These are phyloP conservation scores for Leptinotarsa haldemani DNA, from an alignment of 2,888 invertebrate species.

Conservation along the genomic window DNA sequence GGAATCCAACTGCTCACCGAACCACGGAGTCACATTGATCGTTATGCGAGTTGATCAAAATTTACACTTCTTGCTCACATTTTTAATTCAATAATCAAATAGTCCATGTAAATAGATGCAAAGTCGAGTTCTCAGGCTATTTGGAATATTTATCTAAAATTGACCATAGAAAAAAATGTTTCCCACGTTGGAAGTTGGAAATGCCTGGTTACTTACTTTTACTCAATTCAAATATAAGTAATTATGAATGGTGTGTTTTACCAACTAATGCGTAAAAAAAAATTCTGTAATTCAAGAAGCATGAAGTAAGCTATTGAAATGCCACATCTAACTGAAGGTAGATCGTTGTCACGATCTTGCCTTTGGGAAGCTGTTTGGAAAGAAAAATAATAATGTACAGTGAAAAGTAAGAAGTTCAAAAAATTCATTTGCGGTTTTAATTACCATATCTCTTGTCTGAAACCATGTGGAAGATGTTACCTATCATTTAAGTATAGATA, in stretches of 20 bases:
- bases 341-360: constrained; percentile 10
- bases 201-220: constrained; percentile 41
- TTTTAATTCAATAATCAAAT: constrained; percentile 42
- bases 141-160: constrained; percentile 23
- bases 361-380: neutral
- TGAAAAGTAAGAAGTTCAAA: neutral
- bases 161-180: constrained; percentile 33
- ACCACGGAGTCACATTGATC: constrained; percentile 14
- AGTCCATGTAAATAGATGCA: constrained; percentile 38
- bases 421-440: constrained; percentile 7
- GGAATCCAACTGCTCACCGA: constrained; percentile 13
- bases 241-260: constrained; percentile 49
- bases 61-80: constrained; percentile 28
- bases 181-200: constrained; percentile 41
- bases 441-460: neutral
- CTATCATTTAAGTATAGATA: too few species aligned
- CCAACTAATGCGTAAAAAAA: constrained; percentile 35
- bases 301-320: constrained; percentile 36
- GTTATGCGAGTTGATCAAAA: constrained; percentile 9
- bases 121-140: constrained; percentile 36
- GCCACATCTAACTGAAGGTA: constrained; percentile 17
- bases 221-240: constrained; percentile 47
- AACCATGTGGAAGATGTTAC: too few species aligned
- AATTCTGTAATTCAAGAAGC: constrained; percentile 36
- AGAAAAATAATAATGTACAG: neutral